Evolutionary conservation across 2,797 vertebrate genomes (phyloP).

Genomic region (Melanotaenia boesemani): DNA sequence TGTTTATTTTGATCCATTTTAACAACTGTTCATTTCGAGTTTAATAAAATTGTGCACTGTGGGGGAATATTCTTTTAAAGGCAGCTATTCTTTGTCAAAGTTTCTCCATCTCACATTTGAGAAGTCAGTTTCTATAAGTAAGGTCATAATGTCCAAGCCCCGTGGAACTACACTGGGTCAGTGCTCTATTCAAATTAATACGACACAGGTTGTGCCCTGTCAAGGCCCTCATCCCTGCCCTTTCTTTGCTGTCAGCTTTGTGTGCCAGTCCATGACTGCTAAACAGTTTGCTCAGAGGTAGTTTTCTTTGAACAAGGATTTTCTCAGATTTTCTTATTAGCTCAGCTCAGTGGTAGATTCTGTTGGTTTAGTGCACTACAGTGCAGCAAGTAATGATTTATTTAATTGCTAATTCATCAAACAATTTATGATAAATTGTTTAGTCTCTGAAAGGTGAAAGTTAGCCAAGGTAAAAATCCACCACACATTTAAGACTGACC

Average conservation of each 20-base stretch:
- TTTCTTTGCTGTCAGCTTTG: constrained; percentile 37
- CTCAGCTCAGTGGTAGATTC: neutral
- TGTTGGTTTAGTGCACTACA: neutral
- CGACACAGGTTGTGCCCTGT: constrained; percentile 60
- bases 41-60: too few species aligned
- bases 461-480: neutral
- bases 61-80: too few species aligned
- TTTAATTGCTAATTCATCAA: neutral
- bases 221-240: constrained; percentile 45
- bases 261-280: constrained; percentile 51
- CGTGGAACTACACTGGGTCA: constrained; percentile 48
- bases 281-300: constrained; percentile 40
- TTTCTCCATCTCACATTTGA: neutral
- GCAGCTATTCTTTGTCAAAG: neutral
- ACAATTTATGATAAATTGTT: neutral
- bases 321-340: constrained; percentile 24
- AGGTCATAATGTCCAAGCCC: constrained; percentile 32
- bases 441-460: neutral
- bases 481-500: neutral
- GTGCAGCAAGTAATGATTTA: neutral
- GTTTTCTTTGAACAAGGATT: constrained; percentile 11
- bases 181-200: constrained; percentile 43
- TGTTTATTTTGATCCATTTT: too few species aligned
- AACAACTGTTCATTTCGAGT: too few species aligned
- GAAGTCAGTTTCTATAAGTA: constrained; percentile 9